Percentiles rank a stretch among this genome's conserved stretches.
Evolutionary conservation across 2,888 invertebrate genomes (phyloP).

Genomic region (Agrochola macilenta): DNA sequence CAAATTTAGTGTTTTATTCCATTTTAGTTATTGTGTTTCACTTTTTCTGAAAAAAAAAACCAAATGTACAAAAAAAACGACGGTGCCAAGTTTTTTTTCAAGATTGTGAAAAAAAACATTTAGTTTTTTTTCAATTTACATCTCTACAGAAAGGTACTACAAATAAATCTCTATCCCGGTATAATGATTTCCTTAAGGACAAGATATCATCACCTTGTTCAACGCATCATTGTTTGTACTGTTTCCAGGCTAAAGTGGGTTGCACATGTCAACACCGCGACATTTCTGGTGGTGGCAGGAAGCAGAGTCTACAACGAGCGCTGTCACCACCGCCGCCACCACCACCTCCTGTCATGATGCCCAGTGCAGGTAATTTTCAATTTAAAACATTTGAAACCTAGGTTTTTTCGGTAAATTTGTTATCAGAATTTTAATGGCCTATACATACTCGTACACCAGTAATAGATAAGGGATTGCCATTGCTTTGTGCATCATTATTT

Average conservation of each 20-base stretch:
- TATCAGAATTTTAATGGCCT: not conserved
- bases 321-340: constrained; percentile 89
- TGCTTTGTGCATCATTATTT: not conserved
- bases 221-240: not conserved
- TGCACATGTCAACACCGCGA: constrained; percentile 92
- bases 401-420: not conserved
- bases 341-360: constrained; percentile 82
- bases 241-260: constrained; percentile 88
- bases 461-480: not conserved
- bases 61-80: too few relatives aligned
- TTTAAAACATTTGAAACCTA: not conserved
- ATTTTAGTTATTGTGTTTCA: too few relatives aligned
- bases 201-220: not conserved
- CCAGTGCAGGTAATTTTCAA: constrained; percentile 68
- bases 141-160: not conserved
- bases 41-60: too few relatives aligned
- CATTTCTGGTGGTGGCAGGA: constrained; percentile 91
- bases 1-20: too few relatives aligned
- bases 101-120: too few relatives aligned
- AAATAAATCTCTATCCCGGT: not conserved
- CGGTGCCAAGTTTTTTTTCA: too few relatives aligned
- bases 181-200: not conserved
- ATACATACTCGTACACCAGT: not conserved
- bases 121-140: too few relatives aligned
- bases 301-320: constrained; percentile 90